A percentile compares a stretch with the other conserved stretches of the same genome.
phyloP scores from a whole-genome alignment of 2,888 invertebrate species.

The Odontocerum albicorne region DNA sequence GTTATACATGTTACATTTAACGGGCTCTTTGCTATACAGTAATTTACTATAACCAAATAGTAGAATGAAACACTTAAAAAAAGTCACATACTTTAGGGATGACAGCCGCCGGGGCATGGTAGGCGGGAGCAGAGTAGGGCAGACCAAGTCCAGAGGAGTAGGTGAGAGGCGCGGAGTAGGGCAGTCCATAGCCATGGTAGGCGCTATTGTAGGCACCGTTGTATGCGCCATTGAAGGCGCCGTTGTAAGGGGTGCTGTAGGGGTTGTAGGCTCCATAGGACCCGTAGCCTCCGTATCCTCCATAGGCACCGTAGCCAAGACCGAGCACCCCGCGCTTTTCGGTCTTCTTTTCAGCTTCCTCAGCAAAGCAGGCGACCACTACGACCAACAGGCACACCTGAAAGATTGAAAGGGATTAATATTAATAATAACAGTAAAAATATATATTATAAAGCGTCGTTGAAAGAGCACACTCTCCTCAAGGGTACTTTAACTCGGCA shows the following conservation, averaged over 20 bases:
- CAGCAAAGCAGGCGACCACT: slow-evolving; percentile 49
- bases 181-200: slow-evolving; percentile 18
- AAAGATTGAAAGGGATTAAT: not conserved
- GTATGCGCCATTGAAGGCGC: slow-evolving; percentile 13
- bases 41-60: too few species aligned
- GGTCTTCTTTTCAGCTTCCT: slow-evolving; percentile 51
- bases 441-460: too few species aligned
- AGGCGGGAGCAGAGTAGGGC: slow-evolving; percentile 53
- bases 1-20: too few species aligned
- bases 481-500: too few species aligned
- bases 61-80: too few species aligned
- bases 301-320: slow-evolving; percentile 46
- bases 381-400: slow-evolving; percentile 43
- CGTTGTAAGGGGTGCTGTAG: slow-evolving; percentile 15
- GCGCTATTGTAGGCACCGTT: too few species aligned
- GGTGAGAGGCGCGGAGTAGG: slow-evolving; percentile 35
- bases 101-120: slow-evolving; percentile 40
- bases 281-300: slow-evolving; percentile 38
- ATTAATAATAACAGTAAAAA: too few species aligned
- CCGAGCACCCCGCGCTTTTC: slow-evolving; percentile 54
- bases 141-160: slow-evolving; percentile 46
- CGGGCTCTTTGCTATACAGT: too few species aligned
- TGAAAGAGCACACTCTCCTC: too few species aligned
- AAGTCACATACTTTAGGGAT: slow-evolving; percentile 21
- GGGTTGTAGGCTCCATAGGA: slow-evolving; percentile 36